These are phyloP conservation scores for Pongo abelii DNA, from an alignment of 2,113 vertebrate genomes.

Conservation along the genomic window DNA sequence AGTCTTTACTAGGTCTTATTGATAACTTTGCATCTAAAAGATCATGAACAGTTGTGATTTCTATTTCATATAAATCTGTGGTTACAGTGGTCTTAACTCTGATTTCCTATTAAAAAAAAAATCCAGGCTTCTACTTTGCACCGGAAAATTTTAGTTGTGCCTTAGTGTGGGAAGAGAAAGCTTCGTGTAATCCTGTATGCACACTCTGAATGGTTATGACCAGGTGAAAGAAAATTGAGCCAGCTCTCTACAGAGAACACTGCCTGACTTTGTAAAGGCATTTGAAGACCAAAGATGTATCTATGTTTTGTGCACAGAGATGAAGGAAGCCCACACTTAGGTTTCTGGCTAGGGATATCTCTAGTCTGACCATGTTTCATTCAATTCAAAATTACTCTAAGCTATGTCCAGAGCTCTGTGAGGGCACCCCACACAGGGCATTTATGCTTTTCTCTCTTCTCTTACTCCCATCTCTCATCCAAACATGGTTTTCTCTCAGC, in stretches of 20 bases:
- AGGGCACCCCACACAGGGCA: background rate
- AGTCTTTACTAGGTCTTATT: background rate
- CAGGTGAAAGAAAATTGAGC: background rate
- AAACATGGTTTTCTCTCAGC: background rate
- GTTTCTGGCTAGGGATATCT: background rate
- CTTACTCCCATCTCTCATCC: background rate
- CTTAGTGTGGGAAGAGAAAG: background rate
- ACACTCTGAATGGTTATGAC: too few relatives aligned
- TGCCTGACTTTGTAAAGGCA: background rate
- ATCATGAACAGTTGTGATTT: background rate
- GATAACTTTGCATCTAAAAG: background rate
- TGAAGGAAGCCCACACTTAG: background rate
- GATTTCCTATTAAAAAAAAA: background rate
- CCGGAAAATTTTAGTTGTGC: background rate
- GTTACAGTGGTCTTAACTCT: fast-evolving
- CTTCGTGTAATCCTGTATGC: background rate
- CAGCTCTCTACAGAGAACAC: background rate
- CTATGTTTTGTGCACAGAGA: background rate
- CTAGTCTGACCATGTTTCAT: background rate
- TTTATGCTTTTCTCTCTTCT: background rate
- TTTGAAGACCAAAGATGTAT: background rate
- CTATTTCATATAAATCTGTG: background rate
- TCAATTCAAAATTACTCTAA: background rate
- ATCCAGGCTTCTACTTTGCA: background rate
- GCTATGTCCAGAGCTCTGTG: background rate